A percentile compares a stretch with the other conserved stretches of the same genome.
Evolutionary conservation across 2,113 vertebrate genomes (phyloP).

Genomic region (Rattus norvegicus): GRCr8 NC_086021.1:143556501-143557000

Average conservation of each 20-base stretch:
- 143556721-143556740: neutral
- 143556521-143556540: no score
- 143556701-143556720: neutral
- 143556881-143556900: neutral
- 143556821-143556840: slow-evolving; percentile 40
- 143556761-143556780: neutral
- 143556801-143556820: slow-evolving; percentile 14
- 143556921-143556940: neutral
- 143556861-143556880: neutral
- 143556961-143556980: neutral
- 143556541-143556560: no score
- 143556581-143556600: no score
- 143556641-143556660: slow-evolving; percentile 6
- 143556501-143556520: no score
- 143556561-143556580: no score
- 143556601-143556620: neutral
- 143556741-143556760: neutral
- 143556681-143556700: neutral
- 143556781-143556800: neutral
- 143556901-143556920: neutral
- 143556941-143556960: neutral
- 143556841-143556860: neutral
- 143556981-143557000: neutral
- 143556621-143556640: neutral
- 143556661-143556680: slow-evolving; percentile 25